Conservation (phyloP, 2,113 vertebrate genomes). For the Montifringilla adamsi region DNA sequence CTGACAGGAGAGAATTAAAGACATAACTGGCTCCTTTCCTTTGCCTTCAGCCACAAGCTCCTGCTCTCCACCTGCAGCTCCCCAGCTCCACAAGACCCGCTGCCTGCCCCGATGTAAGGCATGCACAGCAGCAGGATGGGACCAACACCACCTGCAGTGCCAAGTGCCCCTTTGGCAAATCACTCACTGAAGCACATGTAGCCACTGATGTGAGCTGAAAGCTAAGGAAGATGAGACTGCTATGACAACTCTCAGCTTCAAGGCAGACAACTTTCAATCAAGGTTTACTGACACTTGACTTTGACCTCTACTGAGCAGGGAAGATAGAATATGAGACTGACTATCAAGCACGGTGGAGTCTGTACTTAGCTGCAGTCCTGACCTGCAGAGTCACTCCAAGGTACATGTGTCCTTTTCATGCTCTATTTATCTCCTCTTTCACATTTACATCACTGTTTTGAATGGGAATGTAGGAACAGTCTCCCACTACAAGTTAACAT, state of each 20-base stretch:
- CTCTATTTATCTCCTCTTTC: neutral
- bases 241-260: neutral
- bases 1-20: neutral
- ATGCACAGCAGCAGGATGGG: neutral
- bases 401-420: neutral
- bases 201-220: neutral
- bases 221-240: neutral
- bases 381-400: neutral
- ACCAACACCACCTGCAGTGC: neutral
- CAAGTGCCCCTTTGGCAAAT: neutral
- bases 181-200: neutral
- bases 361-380: neutral
- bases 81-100: rapidly evolving
- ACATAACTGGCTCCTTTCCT: neutral
- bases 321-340: neutral
- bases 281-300: neutral
- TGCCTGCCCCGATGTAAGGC: neutral
- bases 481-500: neutral
- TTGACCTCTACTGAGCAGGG: neutral
- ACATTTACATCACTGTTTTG: neutral
- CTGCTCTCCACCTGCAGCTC: neutral
- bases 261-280: neutral
- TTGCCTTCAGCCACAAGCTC: neutral
- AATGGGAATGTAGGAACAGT: neutral
- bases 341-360: neutral